Evolutionary conservation across 2,888 invertebrate genomes (phyloP).

Genomic region (Limnephilus auricula): DNA sequence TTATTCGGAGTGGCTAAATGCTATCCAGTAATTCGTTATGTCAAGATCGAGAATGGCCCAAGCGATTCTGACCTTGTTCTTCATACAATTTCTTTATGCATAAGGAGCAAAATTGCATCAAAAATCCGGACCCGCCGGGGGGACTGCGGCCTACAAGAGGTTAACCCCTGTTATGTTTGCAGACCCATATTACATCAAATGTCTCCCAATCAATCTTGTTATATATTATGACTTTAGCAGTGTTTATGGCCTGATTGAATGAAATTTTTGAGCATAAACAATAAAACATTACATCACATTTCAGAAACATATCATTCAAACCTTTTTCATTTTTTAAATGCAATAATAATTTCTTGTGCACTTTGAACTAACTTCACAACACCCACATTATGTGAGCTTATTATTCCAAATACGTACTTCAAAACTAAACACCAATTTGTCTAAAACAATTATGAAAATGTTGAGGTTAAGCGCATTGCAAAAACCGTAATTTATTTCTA

Average conservation of each 20-base stretch:
- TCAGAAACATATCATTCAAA: neutral
- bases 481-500: neutral
- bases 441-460: neutral
- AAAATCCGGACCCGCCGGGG: too few relatives aligned
- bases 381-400: neutral
- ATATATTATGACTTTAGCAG: neutral
- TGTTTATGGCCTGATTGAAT: neutral
- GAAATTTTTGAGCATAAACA: neutral
- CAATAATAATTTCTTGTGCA: neutral
- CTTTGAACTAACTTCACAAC: neutral
- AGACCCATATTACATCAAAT: too few relatives aligned
- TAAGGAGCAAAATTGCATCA: too few relatives aligned
- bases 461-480: conserved; percentile 24
- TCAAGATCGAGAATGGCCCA: too few relatives aligned
- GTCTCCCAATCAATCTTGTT: neutral
- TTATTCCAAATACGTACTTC: neutral
- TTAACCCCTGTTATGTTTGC: too few relatives aligned
- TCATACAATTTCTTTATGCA: too few relatives aligned
- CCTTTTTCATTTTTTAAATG: neutral
- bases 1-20: too few relatives aligned
- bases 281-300: neutral
- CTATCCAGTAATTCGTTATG: too few relatives aligned
- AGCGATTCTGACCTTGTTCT: too few relatives aligned
- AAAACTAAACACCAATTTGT: neutral
- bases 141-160: too few relatives aligned